phyloP scores from a whole-genome alignment of 2,888 invertebrate genomes.

The Itoplectis maculator region DNA sequence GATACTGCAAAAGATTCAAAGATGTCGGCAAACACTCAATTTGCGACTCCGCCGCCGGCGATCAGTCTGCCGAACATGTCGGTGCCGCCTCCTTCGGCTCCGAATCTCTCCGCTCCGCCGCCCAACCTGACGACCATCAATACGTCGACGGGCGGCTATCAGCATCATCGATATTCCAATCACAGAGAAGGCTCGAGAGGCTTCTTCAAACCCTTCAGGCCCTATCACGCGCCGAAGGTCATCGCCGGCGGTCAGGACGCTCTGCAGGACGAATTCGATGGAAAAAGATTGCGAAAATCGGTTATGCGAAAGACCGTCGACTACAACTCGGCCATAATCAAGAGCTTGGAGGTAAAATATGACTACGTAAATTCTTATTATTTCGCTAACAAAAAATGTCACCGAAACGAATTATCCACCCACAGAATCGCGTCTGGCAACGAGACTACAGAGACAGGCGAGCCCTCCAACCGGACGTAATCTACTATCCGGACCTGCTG shows the following conservation, averaged over 20 bases:
- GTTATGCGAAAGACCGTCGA: conserved; percentile 99
- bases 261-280: conserved; percentile 95
- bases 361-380: no score
- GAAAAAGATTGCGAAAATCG: conserved; percentile 97
- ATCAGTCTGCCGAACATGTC: conserved; percentile 85
- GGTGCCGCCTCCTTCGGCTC: conserved; percentile 80
- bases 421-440: conserved; percentile 96
- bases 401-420: not conserved
- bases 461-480: conserved; percentile 96
- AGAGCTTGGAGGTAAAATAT: conserved; percentile 92
- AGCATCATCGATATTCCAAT: conserved; percentile 80
- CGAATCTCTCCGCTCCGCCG: conserved; percentile 83
- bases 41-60: conserved; percentile 79
- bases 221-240: conserved; percentile 84
- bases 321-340: conserved; percentile 97
- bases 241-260: conserved; percentile 82
- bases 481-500: conserved; percentile 96
- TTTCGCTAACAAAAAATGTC: no score
- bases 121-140: conserved; percentile 83
- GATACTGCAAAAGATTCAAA: conserved; percentile 14
- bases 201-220: conserved; percentile 85
- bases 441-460: conserved; percentile 95
- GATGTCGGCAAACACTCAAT: conserved; percentile 81
- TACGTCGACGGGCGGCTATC: conserved; percentile 79
- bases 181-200: conserved; percentile 81